Evolutionary conservation across 2,888 invertebrate species (phyloP).

Genomic region (Nemurella pictetii): DNA sequence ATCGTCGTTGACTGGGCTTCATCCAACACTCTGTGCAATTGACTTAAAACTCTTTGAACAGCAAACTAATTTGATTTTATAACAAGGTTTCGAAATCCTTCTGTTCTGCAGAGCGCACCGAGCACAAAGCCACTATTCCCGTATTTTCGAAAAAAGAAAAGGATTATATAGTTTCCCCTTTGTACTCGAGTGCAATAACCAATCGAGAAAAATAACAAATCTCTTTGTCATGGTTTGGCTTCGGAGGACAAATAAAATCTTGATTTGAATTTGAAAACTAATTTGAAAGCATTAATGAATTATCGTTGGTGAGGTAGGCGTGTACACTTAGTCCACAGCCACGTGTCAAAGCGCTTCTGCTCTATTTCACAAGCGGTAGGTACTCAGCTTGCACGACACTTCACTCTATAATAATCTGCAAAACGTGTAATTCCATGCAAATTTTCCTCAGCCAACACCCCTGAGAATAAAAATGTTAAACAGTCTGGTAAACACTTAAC

Average conservation of each 20-base stretch:
- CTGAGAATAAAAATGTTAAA: not conserved
- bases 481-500: not conserved
- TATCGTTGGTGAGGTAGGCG: not conserved
- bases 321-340: not conserved
- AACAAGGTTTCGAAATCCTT: not conserved
- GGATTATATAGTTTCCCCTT: not conserved
- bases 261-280: not conserved
- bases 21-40: not conserved
- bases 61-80: conserved; percentile 7
- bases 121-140: not conserved
- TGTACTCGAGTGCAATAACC: not conserved
- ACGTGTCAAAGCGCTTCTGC: not conserved
- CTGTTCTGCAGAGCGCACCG: not conserved
- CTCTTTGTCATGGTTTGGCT: not conserved
- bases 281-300: not conserved
- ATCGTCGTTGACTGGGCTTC: not conserved
- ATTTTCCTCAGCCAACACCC: not conserved
- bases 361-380: not conserved
- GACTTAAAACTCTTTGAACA: not conserved
- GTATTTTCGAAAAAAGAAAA: not conserved
- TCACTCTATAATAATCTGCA: not conserved
- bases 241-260: not conserved
- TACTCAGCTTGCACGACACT: not conserved
- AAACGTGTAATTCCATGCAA: not conserved
- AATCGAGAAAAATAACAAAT: not conserved